phyloP scores from a whole-genome alignment of 2,888 invertebrate species.

The Celastrina argiolus region DNA sequence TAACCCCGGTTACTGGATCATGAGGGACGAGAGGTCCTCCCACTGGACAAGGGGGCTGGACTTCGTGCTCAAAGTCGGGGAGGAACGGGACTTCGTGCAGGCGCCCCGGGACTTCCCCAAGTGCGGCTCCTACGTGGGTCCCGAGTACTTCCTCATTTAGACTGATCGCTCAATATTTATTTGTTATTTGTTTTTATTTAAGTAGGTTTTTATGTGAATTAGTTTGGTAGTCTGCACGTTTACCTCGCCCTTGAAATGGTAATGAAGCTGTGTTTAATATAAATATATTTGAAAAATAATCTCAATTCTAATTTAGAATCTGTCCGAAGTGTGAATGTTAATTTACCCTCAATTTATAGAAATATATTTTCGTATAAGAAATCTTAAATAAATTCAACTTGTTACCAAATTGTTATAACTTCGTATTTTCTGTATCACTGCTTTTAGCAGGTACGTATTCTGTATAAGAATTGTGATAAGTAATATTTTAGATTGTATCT shows the following conservation, averaged over 20 bases:
- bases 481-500: too few species aligned
- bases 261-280: neutral
- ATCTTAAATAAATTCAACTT: neutral
- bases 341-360: neutral
- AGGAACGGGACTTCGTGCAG: constrained; percentile 79
- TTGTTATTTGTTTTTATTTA: neutral
- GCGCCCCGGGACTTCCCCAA: constrained; percentile 86
- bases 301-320: neutral
- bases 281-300: neutral
- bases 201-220: too few species aligned
- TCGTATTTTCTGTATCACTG: too few species aligned
- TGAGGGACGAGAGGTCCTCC: constrained; percentile 85
- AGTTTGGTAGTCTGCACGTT: too few species aligned
- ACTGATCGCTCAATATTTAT: constrained; percentile 32
- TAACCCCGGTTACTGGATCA: constrained; percentile 89
- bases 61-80: constrained; percentile 85
- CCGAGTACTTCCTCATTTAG: constrained; percentile 84
- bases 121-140: constrained; percentile 86
- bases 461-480: too few species aligned
- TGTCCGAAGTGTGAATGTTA: neutral
- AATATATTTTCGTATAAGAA: neutral
- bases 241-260: neutral
- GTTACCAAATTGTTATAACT: neutral
- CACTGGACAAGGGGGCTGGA: constrained; percentile 88
- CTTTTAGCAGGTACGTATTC: too few species aligned